Percentiles rank a stretch among this genome's conserved stretches.
phyloP scores from a whole-genome alignment of 2,113 vertebrate species.

The Coturnix japonica region DNA sequence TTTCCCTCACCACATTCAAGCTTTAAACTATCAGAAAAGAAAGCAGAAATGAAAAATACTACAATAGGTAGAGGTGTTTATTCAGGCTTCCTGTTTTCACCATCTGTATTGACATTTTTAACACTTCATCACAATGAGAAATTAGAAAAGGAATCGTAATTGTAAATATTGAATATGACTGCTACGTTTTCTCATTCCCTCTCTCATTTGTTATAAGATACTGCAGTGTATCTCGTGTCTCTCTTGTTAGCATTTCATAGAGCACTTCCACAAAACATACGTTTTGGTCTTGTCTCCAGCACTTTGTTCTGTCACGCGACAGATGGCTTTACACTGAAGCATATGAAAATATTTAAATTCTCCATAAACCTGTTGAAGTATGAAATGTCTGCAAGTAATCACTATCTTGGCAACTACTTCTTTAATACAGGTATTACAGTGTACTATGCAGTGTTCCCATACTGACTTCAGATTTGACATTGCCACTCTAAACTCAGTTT shows the following conservation, averaged over 20 bases:
- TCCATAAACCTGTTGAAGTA: slow-evolving; percentile 64
- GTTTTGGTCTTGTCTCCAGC: slow-evolving; percentile 66
- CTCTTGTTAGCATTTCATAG: slow-evolving; percentile 51
- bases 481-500: not conserved
- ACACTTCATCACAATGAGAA: slow-evolving; percentile 19
- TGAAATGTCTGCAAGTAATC: slow-evolving; percentile 36
- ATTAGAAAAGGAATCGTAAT: slow-evolving; percentile 27
- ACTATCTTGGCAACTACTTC: not conserved
- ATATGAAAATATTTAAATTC: slow-evolving; percentile 79
- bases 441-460: not conserved
- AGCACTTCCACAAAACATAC: slow-evolving; percentile 71
- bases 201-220: slow-evolving; percentile 20
- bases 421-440: slow-evolving; percentile 6
- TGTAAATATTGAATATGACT: slow-evolving; percentile 25
- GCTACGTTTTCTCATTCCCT: slow-evolving; percentile 3
- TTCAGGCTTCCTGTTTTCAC: not conserved
- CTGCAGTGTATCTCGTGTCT: slow-evolving; percentile 14
- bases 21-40: not conserved
- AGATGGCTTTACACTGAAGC: slow-evolving; percentile 79
- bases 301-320: slow-evolving; percentile 68
- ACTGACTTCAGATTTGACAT: not conserved
- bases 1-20: not conserved
- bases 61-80: slow-evolving; percentile 12
- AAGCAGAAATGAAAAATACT: slow-evolving; percentile 6
- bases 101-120: slow-evolving; percentile 60